Evolutionary conservation across 2,797 vertebrate species (phyloP).

Genomic region (Smutsia temminckii): DNA sequence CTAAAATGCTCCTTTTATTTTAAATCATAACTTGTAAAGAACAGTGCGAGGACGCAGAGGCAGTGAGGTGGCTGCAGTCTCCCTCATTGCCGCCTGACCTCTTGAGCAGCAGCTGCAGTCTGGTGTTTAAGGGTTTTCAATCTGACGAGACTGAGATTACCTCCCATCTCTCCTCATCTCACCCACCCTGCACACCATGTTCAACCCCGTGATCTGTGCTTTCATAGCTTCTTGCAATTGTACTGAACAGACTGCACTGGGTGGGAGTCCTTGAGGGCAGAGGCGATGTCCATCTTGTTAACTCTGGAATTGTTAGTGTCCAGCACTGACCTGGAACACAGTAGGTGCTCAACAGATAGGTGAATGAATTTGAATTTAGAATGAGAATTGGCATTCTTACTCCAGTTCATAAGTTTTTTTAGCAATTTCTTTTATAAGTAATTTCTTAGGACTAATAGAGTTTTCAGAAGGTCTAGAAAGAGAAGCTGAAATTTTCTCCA

Average conservation of each 20-base stretch:
- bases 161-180: background rate
- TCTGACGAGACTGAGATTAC: background rate
- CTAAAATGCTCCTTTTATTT: background rate
- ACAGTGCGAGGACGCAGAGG: background rate
- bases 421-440: background rate
- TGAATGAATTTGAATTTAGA: background rate
- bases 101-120: background rate
- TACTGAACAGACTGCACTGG: background rate
- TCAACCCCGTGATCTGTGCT: background rate
- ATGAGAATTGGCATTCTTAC: background rate
- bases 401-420: background rate
- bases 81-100: background rate
- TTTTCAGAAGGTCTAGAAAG: background rate
- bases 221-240: background rate
- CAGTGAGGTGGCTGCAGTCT: background rate
- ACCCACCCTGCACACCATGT: background rate
- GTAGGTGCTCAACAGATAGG: background rate
- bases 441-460: background rate
- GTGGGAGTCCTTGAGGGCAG: background rate
- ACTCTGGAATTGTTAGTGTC: background rate
- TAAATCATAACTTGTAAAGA: background rate
- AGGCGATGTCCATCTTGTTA: background rate
- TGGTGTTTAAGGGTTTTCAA: constrained; percentile 7
- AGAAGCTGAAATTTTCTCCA: background rate
- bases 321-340: background rate